Evolutionary conservation across 1,140 invertebrate genomes (phyloP), one percentile per base, ranked within the genome.

Genomic region (Procambarus virginalis): DNA sequence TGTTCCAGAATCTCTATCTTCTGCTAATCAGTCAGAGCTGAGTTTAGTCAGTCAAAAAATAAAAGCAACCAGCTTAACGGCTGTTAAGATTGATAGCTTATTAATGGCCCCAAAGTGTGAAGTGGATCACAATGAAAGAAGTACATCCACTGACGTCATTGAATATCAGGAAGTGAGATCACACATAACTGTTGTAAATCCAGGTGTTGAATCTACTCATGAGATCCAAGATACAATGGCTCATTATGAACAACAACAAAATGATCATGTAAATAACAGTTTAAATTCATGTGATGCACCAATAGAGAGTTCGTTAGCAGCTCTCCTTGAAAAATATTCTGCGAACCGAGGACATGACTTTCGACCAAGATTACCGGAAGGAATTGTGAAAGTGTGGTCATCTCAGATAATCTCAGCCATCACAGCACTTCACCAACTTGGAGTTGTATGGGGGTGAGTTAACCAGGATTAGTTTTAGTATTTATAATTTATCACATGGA

Each of bases 401-500:
- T 89, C 92, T 0, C 92, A 92, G 45, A 49, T 92, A 17, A 84
- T 91, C 46, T 68, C 90, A 9, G 90, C 92, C 34, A 81, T 92
- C 20, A 55, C 89, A 8, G 78, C 83, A 8, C 84, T 92, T 9
- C 92, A 92, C 55, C 84, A 89, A 4, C 60, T 85, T 3, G 90
- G 89, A n/a, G 86, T 92, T 60, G 75, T 92, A 58, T 92, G 90
- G 90, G 86, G 92, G 92, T 92, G 51, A 92, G 90, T 14, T 49
- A 49, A 79, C 51, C 17, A 34, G 34, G 34, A 34, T 34, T 34
- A 34, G 34, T 34, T 34, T 34, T 34, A 0, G 0, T 34, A 34
- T 34, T 34, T 34, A 34, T 34, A 34, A 34, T 34, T 34, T 34
- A 34, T 34, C 34, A 34, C 34, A 34, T 34, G 34, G 34, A 34